These are phyloP conservation scores for Zaprionus obscuricornis DNA, from an alignment of 2,888 invertebrate species.

Conservation along the genomic window DNA sequence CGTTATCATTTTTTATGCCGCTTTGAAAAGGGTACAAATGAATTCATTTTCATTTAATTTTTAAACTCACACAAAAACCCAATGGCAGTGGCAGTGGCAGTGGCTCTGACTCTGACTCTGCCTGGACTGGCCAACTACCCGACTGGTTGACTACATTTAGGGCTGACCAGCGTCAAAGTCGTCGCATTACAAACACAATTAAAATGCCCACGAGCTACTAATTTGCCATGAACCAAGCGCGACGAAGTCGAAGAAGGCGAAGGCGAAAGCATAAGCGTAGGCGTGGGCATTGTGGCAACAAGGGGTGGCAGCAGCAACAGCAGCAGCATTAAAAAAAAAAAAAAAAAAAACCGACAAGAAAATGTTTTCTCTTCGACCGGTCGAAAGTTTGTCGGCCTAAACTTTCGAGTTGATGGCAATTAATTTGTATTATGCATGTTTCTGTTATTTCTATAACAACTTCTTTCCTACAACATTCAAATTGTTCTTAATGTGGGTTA, in stretches of 20 bases:
- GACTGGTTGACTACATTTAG: too few species aligned
- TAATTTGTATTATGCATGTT: conserved; percentile 71
- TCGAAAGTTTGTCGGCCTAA: conserved; percentile 48
- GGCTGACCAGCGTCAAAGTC: conserved; percentile 47
- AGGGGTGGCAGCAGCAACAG: conserved; percentile 8
- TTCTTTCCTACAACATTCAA: conserved; percentile 29
- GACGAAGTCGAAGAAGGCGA: conserved; percentile 1
- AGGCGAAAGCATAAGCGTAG: conserved; percentile 8
- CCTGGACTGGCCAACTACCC: conserved; percentile 13
- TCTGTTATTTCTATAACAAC: conserved; percentile 43
- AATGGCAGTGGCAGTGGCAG: neutral
- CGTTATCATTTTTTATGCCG: conserved; percentile 65
- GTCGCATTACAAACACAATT: conserved; percentile 69
- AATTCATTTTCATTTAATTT: conserved; percentile 75
- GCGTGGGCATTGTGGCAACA: too few species aligned
- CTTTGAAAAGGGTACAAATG: conserved; percentile 74
- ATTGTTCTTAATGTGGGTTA: conserved; percentile 34
- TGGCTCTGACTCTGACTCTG: neutral
- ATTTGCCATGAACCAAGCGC: conserved; percentile 67
- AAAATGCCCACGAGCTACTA: conserved; percentile 78
- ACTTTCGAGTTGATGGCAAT: conserved; percentile 66
- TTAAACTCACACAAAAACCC: conserved; percentile 59
- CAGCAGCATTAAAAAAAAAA: neutral
- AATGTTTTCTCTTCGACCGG: conserved; percentile 19
- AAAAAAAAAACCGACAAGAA: conserved; percentile 19